Evolutionary conservation across 2,888 invertebrate species (phyloP), one percentile per base, ranked within the genome.

Genomic region (Gari tellinella): DNA sequence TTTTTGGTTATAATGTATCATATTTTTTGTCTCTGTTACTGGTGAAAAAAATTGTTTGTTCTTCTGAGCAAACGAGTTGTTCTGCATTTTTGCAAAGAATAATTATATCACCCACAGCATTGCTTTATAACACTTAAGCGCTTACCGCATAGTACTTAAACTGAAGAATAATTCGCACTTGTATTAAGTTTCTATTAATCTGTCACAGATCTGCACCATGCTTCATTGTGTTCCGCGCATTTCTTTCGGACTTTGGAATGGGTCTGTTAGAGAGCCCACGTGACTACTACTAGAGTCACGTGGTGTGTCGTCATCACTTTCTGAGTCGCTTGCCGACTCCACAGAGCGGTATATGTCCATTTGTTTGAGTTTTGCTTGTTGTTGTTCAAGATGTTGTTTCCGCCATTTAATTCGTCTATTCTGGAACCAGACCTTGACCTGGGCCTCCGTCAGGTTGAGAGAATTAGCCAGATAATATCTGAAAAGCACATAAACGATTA

Each of bases 321-420:
- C 81, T 14, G 66, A 62, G 40, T 76, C 81, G 55, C 79, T 80
- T 26, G 66, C 80, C n/a, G 82, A 75, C 31, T 84, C 81, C 14
- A 63, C 52, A 38, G 72, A 68, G 37, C 67, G 61, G 69, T 79
- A 80, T 19, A 81, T 69, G 38, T 83, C 72, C n/a, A 81, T 64
- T 7, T 72, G 64, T 51, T 70, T 70, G 3, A 78, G 67, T 62
- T 70, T 78, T 1, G 78, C 78, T 40, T 89, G 88, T 63, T 97
- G 97, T 86, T 97, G 94, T 90, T 98, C 98, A 85, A 97, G 93
- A 87, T 97, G 97, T 88, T 97, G 97, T 89, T 99, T 99, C 56
- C 98, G 94, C 98, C 98, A 98, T 93, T 97, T 97, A 84, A 99
- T 99, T 45, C 98, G 94, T 31, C 91, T 69, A 79, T 91, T 91